Base-by-base conservation (phyloP, 2,888 invertebrate genomes). In the Monoplex corrugatus region DNA sequence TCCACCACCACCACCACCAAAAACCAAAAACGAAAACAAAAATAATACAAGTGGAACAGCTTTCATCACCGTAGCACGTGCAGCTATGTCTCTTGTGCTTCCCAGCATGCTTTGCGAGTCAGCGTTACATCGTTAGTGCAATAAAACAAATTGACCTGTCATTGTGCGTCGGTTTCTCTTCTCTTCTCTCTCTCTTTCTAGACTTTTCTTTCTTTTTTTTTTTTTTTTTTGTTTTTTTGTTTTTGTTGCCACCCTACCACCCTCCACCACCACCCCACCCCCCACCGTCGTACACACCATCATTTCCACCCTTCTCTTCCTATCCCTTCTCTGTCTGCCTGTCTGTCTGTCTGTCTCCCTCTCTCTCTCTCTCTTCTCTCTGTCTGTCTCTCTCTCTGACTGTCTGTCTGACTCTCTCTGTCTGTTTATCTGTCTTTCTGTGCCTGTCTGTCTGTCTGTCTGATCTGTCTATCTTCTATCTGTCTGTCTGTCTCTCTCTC, bases 131-230 rank as follows among this genome's bases (percentile, higher is more conserved):
- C 72, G 86, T 86, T 75, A 86, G 44, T 19, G 68, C 72, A 85
- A 86, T 86, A 75, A 86, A 86, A 86, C 44, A 86, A 86, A 86
- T 86, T 86, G 86, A 40, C 44, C 72, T 86, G 86, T 86, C 86
- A 86, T 6, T 1, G 57, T 32, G 1, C 44, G 13, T 2, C 38
- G 35, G 32, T 28, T 19, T 38, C 78, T 35, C 78, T 78, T 38
- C 13, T 78, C 78, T 78, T 35, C 78, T 78, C 38, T 35, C 23
- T 38, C 23, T 35, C 6, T 38, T 32, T 72, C 13, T 50, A 19
- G 10, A 13, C 13, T 50, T 10, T 50, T 50, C 19, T 19, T 50
- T 50, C 50, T 50, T 50, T 50, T 50, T 50, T 19, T 50, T 13
- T 50, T 50, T 50, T 50, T 50, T 19, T 50, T 13, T 50, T 50